Base-by-base conservation (phyloP, 2,113 vertebrate species). In the Phyllopteryx taeniolatus region DNA sequence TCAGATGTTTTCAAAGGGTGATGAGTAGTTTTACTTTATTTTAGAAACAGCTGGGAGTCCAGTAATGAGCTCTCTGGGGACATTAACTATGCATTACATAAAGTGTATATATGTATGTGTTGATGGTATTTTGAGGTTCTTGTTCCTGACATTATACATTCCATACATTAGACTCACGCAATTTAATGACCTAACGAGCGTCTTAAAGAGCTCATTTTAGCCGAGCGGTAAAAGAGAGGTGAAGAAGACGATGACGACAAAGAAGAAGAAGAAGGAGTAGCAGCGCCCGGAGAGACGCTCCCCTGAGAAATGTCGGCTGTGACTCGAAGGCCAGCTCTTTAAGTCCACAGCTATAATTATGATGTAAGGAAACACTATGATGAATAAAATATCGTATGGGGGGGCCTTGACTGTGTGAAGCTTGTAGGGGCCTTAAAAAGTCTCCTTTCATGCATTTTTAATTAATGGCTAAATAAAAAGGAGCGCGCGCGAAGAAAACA, bases 381-480 rank as follows among this genome's bases (percentile, higher is more conserved):
- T 90, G 79, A 88, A 88, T 89, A 86, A 86, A 88, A 88, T 85
- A 86, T 90, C 67, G 82, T 64, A 76, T 76, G 31, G 6, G 31
- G 31, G 71, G 71, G 83, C 87, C 79, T 79, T 42, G 67, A 86
- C 79, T 80, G 61, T 86, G 83, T 85, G 82, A 79, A 86, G 82
- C 76, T 79, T 14, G 76, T 80, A 83, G 70, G 54, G 70, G 73
- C 85, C 85, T 75, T 77, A 81, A 85, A 47, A 85, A 79, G 72
- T 83, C 69, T 73, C 68, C 80, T 89, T 88, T 86, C 80, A 88
- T 88, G 76, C 76, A 86, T 91, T 83, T 90, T 91, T 91, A 90
- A 89, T 89, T 84, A 77, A 62, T 70, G 62, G 68, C 74, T 71
- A 83, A 88, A 83, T 67, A 61, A 61, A 69, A 69, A 11, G 49